Percentiles rank a stretch among this genome's conserved stretches.
These are phyloP conservation scores for Andricus curvator DNA, from an alignment of 2,888 invertebrate genomes.

Conservation along the genomic window DNA sequence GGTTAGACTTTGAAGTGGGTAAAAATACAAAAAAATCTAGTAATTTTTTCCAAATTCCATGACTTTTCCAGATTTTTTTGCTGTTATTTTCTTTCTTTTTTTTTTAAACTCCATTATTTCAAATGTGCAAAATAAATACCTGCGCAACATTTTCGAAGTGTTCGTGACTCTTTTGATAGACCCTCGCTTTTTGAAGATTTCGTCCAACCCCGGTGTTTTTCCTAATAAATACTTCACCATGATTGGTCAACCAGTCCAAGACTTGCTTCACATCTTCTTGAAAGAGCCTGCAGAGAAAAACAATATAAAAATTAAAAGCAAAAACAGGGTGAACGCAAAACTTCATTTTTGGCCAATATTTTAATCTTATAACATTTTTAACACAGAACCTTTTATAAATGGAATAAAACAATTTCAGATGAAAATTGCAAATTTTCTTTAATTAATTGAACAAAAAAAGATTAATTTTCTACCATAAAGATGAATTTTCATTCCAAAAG, in stretches of 20 bases:
- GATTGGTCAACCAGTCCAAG: conserved; percentile 97
- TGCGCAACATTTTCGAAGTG: conserved; percentile 99
- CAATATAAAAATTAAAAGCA: not conserved
- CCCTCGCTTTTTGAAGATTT: conserved; percentile 95
- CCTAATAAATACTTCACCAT: conserved; percentile 97
- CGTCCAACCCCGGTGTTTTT: conserved; percentile 98
- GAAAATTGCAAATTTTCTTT: too few species aligned
- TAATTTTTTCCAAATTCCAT: too few species aligned
- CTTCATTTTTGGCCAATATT: too few species aligned
- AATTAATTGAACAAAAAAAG: too few species aligned
- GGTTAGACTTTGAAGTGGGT: too few species aligned
- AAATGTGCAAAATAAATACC: conserved; percentile 79
- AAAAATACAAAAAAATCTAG: too few species aligned
- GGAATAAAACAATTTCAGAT: too few species aligned
- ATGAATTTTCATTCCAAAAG: too few species aligned
- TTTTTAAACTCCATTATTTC: not conserved
- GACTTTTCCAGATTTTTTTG: not conserved
- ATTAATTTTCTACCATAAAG: too few species aligned
- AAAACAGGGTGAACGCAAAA: not conserved
- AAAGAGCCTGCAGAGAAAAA: conserved; percentile 84
- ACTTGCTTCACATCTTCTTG: conserved; percentile 99
- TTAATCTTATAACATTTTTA: too few species aligned
- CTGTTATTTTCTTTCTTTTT: not conserved
- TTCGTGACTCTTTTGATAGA: conserved; percentile 98
- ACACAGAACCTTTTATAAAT: too few species aligned